Evolutionary conservation across 2,797 vertebrate genomes (phyloP), one percentile per base, ranked within the genome.

Genomic region (Coregonus ussuriensis): DNA sequence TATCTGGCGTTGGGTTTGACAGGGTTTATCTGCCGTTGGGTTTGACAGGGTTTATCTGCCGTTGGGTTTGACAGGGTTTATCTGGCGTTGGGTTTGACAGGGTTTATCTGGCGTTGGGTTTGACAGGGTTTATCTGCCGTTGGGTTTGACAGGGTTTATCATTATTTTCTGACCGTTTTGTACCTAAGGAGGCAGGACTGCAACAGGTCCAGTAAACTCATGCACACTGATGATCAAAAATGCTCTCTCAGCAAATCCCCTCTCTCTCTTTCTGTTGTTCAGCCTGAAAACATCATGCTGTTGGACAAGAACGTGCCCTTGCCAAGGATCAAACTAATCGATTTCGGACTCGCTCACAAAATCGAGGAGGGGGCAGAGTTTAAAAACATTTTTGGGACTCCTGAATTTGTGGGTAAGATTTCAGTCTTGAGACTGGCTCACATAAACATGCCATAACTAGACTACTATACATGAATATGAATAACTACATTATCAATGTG

Each of bases 241-340:
- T 3, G 41, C 9, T 47, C 41, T 47, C 41, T 47, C 9, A 47
- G 56, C 6, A 59, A 59, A 33, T 66, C 25, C 13, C 4, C 6
- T n/a, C 72, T 3, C 56, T 18, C 25, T 66, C 65, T 37, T 11
- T 11, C 67, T 74, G 66, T 0, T 25, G 90, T 88, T 81, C 89
- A 99, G 97, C 98, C 98, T 88, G 98, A 99, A 88, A 99, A 99
- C 88, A 98, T 99, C 47, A 99, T 99, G 98, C 93, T 99, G 80
- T 92, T 98, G 78, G 97, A 99, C 91, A 98, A 98, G 89, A 95
- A 96, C 29, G 94, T 94, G 65, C 93, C 95, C 21, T 73, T 97
- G 82, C 97, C 97, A 0, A 96, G 96, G 81, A 99, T 99, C 86
- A 99, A 99, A 82, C 92, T 99, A 77, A 99, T 99, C 13, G 98